These are phyloP conservation scores for Phenganax stokvisi DNA, from an alignment of 92 coral and sea anemone genomes.

Conservation along the genomic window DNA sequence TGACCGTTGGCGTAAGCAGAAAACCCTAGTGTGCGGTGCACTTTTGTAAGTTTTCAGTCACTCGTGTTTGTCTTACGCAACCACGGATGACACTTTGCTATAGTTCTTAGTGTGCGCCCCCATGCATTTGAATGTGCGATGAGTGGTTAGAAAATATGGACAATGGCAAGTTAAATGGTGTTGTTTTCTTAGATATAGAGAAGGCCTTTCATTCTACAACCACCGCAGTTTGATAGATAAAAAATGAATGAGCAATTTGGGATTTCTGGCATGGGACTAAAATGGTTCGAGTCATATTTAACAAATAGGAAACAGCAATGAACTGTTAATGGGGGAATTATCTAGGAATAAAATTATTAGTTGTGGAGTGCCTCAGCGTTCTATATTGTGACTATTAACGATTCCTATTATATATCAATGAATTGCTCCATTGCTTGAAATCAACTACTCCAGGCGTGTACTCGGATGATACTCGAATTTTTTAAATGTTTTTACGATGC, in stretches of 20 bases:
- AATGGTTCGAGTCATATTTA: slow-evolving; percentile 36
- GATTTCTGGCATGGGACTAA: background rate
- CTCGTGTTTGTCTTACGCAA: too few relatives aligned
- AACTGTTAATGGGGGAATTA: slow-evolving; percentile 24
- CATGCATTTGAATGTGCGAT: background rate
- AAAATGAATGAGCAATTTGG: background rate
- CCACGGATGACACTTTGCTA: too few relatives aligned
- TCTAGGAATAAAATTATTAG: slow-evolving; percentile 27
- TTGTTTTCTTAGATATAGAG: background rate
- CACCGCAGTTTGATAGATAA: background rate
- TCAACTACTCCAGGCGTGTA: slow-evolving; percentile 32
- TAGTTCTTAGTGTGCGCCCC: too few relatives aligned
- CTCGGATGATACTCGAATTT: slow-evolving; percentile 39
- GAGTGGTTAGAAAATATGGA: background rate
- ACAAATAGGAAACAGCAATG: slow-evolving; percentile 40
- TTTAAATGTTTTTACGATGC: slow-evolving; percentile 13
- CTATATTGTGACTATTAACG: slow-evolving; percentile 46
- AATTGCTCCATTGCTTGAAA: slow-evolving; percentile 33
- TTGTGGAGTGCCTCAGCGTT: slow-evolving; percentile 47
- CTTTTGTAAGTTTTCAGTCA: too few relatives aligned
- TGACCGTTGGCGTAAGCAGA: too few relatives aligned
- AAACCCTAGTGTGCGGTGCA: too few relatives aligned
- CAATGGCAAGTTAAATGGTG: background rate
- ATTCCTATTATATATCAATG: slow-evolving; percentile 42
- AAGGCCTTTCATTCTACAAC: background rate